Conservation (phyloP, 2,113 vertebrate genomes). For the Nymphicus hollandicus region DNA sequence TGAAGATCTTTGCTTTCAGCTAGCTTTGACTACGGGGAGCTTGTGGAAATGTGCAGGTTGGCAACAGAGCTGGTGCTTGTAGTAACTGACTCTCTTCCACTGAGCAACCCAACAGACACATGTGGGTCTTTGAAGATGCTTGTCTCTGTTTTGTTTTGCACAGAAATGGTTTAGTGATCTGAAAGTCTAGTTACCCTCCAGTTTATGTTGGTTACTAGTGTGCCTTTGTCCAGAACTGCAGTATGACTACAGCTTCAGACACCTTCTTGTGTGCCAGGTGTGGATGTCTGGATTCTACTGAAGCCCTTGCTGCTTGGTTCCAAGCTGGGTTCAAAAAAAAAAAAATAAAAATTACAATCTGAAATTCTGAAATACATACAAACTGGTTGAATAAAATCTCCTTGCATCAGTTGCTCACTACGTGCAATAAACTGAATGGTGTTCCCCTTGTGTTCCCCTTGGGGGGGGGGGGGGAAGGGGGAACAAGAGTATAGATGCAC, state of each 20-base stretch:
- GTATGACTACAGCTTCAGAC: background rate
- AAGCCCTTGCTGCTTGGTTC: background rate
- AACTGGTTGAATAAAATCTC: background rate
- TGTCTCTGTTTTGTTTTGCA: background rate
- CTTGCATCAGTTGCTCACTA: background rate
- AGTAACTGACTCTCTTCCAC: background rate
- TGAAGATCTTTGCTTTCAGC: background rate
- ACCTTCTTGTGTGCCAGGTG: too few relatives aligned
- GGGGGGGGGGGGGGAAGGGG: rapidly evolving
- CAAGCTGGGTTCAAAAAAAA: background rate
- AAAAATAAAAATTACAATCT: background rate
- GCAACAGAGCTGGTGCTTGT: background rate
- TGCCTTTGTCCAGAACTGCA: background rate
- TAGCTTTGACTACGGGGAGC: background rate
- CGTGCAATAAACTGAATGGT: background rate
- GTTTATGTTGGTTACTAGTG: background rate
- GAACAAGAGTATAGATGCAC: background rate
- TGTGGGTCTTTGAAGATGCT: background rate
- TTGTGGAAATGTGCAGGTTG: rapidly evolving
- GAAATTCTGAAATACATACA: background rate
- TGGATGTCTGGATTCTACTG: background rate
- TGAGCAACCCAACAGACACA: rapidly evolving
- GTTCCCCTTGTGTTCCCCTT: background rate
- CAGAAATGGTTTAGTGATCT: background rate
- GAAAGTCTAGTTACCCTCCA: rapidly evolving